Conservation (phyloP, 2,797 vertebrate genomes). For the Moxostoma hubbsi region DNA sequence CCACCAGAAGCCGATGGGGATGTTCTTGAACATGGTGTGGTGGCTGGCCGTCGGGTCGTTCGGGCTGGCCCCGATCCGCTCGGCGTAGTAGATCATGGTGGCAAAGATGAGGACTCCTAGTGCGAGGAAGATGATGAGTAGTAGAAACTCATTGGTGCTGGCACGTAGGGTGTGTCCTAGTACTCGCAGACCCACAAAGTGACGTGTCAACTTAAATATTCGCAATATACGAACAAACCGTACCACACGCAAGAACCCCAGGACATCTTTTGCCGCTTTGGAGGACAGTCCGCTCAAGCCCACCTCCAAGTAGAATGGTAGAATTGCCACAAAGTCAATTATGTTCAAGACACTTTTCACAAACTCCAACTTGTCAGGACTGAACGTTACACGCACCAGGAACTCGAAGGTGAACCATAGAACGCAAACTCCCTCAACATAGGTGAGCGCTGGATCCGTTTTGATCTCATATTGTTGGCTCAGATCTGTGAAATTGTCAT, state of each 20-base stretch:
- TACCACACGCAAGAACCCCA: conserved; percentile 97
- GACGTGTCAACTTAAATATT: conserved; percentile 97
- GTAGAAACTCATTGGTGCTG: conserved; percentile 96
- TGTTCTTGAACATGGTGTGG: conserved; percentile 98
- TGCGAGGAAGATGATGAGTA: conserved; percentile 97
- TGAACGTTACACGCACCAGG: conserved; percentile 93
- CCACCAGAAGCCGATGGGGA: conserved; percentile 99
- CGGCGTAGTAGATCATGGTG: conserved; percentile 99
- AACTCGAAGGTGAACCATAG: conserved; percentile 99
- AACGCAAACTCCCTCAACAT: conserved; percentile 95
- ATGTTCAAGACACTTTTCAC: conserved; percentile 96
- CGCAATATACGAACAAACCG: conserved; percentile 96
- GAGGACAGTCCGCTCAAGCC: conserved; percentile 95
- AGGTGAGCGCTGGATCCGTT: conserved; percentile 94
- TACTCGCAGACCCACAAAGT: conserved; percentile 94
- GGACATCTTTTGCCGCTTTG: conserved; percentile 95
- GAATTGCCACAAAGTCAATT: conserved; percentile 97
- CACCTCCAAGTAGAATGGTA: conserved; percentile 97
- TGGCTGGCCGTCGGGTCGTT: conserved; percentile 91
- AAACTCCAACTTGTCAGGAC: conserved; percentile 98
- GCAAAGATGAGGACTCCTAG: conserved; percentile 97
- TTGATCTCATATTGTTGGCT: conserved; percentile 91
- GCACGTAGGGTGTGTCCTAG: conserved; percentile 94
- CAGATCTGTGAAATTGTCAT: conserved; percentile 78
- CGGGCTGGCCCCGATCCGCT: conserved; percentile 91